phyloP scores from a whole-genome alignment of 2,888 invertebrate genomes.

The Lithosia quadra region DNA sequence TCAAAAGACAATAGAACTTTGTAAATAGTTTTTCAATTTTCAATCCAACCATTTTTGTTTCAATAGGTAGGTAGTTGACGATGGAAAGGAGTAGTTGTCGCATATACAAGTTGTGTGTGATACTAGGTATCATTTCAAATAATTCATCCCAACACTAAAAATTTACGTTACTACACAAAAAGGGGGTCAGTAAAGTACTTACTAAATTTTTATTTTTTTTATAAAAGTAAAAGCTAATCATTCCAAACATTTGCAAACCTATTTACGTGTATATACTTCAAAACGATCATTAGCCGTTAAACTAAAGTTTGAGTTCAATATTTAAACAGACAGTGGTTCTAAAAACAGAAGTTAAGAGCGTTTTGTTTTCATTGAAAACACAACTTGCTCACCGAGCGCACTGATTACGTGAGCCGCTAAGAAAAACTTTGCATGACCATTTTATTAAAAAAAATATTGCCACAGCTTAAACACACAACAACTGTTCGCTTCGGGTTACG shows the following conservation, averaged over 20 bases:
- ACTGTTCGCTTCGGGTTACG: conserved; percentile 6
- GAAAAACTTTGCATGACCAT: conserved; percentile 45
- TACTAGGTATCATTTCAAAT: too few relatives aligned
- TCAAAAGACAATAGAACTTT: too few relatives aligned
- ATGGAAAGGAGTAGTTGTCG: too few relatives aligned
- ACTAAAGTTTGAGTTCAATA: conserved; percentile 68
- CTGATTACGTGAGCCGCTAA: conserved; percentile 47
- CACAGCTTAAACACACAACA: conserved; percentile 11
- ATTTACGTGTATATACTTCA: conserved; percentile 49
- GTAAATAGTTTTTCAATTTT: too few relatives aligned
- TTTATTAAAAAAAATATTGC: conserved; percentile 48
- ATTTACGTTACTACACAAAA: background rate
- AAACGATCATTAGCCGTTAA: conserved; percentile 64
- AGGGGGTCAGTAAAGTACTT: background rate
- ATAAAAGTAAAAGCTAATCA: background rate
- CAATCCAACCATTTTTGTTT: background rate
- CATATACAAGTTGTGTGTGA: background rate
- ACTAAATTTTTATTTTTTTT: background rate
- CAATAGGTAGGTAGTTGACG: too few relatives aligned
- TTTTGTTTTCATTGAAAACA: conserved; percentile 80
- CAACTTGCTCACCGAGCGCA: conserved; percentile 55
- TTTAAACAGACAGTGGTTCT: conserved; percentile 68
- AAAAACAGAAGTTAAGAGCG: conserved; percentile 83
- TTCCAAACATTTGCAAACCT: conserved; percentile 21
- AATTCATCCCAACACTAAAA: background rate